Base-by-base conservation (phyloP, 2,797 vertebrate genomes). In the Echeneis naucrates region DNA sequence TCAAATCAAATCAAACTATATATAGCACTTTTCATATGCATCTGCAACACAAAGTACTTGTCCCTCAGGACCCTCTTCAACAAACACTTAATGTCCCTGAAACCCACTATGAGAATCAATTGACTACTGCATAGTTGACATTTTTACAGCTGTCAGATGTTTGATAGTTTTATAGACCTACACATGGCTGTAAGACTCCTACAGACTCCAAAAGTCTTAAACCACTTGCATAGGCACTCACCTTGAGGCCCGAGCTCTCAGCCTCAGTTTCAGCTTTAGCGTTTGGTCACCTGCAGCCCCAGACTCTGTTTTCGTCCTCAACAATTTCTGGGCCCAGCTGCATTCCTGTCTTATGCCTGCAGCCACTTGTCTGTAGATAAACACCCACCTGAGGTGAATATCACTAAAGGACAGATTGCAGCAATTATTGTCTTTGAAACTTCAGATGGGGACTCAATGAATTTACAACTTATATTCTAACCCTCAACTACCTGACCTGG, bases 391-490 rank as follows among this genome's bases (percentile, higher is more conserved):
- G 57, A 23, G 9, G 57, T 79, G 58, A 72, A 53, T 27, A 51
- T 7, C 56, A 44, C 54, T 37, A 42, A 62, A 58, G 60, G 53
- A 42, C 66, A 63, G 23, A 24, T 65, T 45, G 42, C 68, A 40
- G 58, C 63, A 59, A 80, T 83, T 68, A 79, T 51, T 38, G 53
- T 73, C 65, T 61, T 38, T 47, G 38, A 50, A 35, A 62, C 64
- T 60, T 56, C 48, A 57, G 32, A 44, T 27, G 26, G 66, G 45
- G 50, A 74, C 54, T 72, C 80, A 67, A 87, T 74, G 62, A 65
- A 80, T 84, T 81, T 88, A 74, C 50, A 77, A 83, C 82, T 88
- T 51, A 75, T 72, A 81, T 71, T 70, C 70, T 62, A n/a, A n/a
- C n/a, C n/a, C n/a, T n/a, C n/a, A n/a, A n/a, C n/a, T n/a, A n/a